Evolutionary conservation across 2,797 vertebrate genomes (phyloP).

Genomic region (Halcyon leucocephala): DNA sequence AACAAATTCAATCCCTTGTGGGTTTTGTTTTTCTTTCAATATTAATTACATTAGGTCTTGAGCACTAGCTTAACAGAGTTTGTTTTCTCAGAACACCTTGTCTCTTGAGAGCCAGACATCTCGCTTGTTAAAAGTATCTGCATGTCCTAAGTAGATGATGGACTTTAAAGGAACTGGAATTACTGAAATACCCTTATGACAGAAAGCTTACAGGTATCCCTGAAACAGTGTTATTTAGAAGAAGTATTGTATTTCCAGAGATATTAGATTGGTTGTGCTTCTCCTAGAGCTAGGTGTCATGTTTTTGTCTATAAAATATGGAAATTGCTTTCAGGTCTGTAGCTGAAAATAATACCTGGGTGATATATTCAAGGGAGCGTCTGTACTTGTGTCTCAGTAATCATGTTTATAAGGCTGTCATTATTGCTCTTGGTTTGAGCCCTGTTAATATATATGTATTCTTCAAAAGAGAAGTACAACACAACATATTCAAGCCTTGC

Average conservation of each 20-base stretch:
- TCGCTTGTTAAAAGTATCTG: slow-evolving; percentile 49
- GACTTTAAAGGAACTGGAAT: slow-evolving; percentile 45
- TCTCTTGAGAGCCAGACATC: slow-evolving; percentile 2
- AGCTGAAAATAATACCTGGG: slow-evolving; percentile 54
- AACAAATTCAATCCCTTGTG: background rate
- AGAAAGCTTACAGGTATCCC: slow-evolving; percentile 37
- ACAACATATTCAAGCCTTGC: slow-evolving; percentile 73
- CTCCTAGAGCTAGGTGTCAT: slow-evolving; percentile 35
- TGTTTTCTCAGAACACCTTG: slow-evolving; percentile 16
- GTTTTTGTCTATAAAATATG: slow-evolving; percentile 56
- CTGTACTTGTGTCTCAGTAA: slow-evolving; percentile 31
- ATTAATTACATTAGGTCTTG: background rate
- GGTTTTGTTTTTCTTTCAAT: background rate
- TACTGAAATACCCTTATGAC: slow-evolving; percentile 27
- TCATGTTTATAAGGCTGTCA: slow-evolving; percentile 60
- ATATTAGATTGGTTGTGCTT: slow-evolving; percentile 13
- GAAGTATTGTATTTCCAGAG: slow-evolving; percentile 37
- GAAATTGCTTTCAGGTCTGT: slow-evolving; percentile 41
- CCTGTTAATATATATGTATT: slow-evolving; percentile 67
- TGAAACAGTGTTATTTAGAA: slow-evolving; percentile 56
- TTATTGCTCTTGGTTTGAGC: slow-evolving; percentile 54
- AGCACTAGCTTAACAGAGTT: background rate
- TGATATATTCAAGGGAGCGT: slow-evolving; percentile 42
- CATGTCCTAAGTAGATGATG: slow-evolving; percentile 39
- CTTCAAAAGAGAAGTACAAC: slow-evolving; percentile 69